A percentile compares a stretch with the other conserved stretches of the same genome.
These are phyloP conservation scores for Coremacera marginata DNA, from an alignment of 2,888 invertebrate genomes.

Conservation along the genomic window DNA sequence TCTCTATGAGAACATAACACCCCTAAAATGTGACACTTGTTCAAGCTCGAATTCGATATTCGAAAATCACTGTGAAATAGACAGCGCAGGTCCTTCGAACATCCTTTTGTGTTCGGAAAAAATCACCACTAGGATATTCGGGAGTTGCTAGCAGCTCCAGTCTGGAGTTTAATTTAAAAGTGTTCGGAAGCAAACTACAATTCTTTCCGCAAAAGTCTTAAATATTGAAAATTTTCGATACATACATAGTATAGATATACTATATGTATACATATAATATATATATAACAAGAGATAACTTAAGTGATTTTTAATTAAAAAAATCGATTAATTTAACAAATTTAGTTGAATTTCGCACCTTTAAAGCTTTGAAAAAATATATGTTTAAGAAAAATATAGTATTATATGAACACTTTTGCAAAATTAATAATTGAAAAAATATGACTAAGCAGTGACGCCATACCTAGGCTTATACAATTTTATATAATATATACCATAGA, in stretches of 20 bases:
- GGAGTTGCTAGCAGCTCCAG: conserved; percentile 61
- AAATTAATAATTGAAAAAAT: conserved; percentile 51
- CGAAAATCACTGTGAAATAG: conserved; percentile 49
- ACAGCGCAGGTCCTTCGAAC: conserved; percentile 65
- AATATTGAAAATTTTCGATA: conserved; percentile 44
- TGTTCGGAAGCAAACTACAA: conserved; percentile 62
- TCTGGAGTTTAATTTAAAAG: conserved; percentile 67
- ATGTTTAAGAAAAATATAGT: conserved; percentile 31
- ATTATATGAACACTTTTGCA: conserved; percentile 38
- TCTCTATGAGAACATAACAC: not conserved
- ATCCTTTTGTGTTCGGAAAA: conserved; percentile 57
- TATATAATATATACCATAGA: conserved; percentile 59
- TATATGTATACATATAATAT: conserved; percentile 36
- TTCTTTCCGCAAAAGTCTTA: conserved; percentile 45
- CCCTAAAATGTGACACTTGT: conserved; percentile 20
- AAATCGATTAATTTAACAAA: conserved; percentile 23
- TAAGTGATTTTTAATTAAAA: conserved; percentile 32
- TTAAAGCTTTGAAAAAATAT: conserved; percentile 37
- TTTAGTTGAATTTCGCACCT: conserved; percentile 7
- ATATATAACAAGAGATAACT: conserved; percentile 33
- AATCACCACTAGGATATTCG: conserved; percentile 60
- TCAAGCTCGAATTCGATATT: conserved; percentile 50
- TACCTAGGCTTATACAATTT: conserved; percentile 63
- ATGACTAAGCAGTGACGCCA: conserved; percentile 68
- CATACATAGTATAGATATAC: conserved; percentile 39